Evolutionary conservation across 2,797 vertebrate genomes (phyloP), one percentile per base, ranked within the genome.

Genomic region (Brachyrhaphis roseni): DNA sequence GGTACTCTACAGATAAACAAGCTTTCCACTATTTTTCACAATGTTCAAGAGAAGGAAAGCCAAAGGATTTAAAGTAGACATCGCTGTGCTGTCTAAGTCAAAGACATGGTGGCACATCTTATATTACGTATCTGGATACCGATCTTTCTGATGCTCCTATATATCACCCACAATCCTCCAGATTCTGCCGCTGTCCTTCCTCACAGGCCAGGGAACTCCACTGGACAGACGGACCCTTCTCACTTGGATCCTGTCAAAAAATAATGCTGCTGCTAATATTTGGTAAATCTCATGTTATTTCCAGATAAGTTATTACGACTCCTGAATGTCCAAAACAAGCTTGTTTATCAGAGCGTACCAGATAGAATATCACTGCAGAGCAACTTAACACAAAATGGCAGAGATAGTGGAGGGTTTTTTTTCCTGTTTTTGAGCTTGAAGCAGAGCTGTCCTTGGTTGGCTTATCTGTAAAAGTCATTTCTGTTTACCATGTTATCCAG

Each of bases 1-100:
- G 2, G 57, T 16, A 34, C 31, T 62, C 15, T 34, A 8, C 13
- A 62, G 10, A 34, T 8, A 18, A 62, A 34, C 28, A 16, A 7
- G 55, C n/a, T 57, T 57, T 57, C 26, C 1, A 0, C 26, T 28
- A 57, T 28, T 28, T 57, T 57, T 2, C n/a, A 34, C 45, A 20
- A 20, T 72, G 68, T 75, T 36, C 41, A 59, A 68, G 70, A 79
- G n/a, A 5, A 39, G 20, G 16, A 5, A 80, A 79, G 23, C 6
- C 72, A 57, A 51, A 57, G 76, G 83, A 85, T 2, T 53, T 78
- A 78, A 84, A 84, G 74, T 43, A 66, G 64, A 66, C 15, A 66
- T 18, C 2, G 2, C 31, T 34, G 84, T 74, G 74, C 73, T 31
- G 26, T 34, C 39, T 16, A 1, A 36, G 31, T 8, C 8, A 3